phyloP scores from a whole-genome alignment of 1,140 invertebrate genomes.

The Neodiprion lecontei region DNA sequence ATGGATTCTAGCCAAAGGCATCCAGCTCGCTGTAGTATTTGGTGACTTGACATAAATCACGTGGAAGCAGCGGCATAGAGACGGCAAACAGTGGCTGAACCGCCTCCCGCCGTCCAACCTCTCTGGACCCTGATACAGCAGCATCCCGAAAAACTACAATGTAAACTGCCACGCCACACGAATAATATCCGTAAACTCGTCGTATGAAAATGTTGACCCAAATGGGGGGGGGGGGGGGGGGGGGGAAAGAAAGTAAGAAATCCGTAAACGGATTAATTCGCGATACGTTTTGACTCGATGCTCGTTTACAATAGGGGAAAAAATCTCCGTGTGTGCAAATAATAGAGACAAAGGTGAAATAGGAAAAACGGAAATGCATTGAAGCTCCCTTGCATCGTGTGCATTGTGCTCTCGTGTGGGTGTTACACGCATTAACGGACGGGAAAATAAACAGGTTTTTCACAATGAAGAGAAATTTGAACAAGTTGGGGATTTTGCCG shows the following conservation, averaged over 20 bases:
- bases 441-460: neutral
- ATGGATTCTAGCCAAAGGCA: slow-evolving; percentile 11
- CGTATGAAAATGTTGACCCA: neutral
- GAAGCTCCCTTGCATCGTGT: too few relatives aligned
- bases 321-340: neutral
- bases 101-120: slow-evolving; percentile 22
- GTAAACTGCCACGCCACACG: slow-evolving; percentile 5
- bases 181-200: neutral
- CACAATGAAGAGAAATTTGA: neutral
- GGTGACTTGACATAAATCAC: slow-evolving; percentile 46
- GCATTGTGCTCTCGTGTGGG: too few relatives aligned
- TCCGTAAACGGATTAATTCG: neutral
- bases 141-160: slow-evolving; percentile 7
- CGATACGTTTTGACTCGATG: neutral
- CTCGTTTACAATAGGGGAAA: neutral
- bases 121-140: neutral
- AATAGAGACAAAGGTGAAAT: neutral
- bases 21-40: slow-evolving; percentile 25
- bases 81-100: slow-evolving; percentile 26
- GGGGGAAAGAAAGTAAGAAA: neutral
- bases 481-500: neutral
- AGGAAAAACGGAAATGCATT: neutral
- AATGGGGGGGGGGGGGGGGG: neutral
- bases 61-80: slow-evolving; percentile 37
- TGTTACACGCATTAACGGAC: neutral